Base-by-base conservation (phyloP, 2,888 invertebrate genomes). In the Agrypnus murinus region DNA sequence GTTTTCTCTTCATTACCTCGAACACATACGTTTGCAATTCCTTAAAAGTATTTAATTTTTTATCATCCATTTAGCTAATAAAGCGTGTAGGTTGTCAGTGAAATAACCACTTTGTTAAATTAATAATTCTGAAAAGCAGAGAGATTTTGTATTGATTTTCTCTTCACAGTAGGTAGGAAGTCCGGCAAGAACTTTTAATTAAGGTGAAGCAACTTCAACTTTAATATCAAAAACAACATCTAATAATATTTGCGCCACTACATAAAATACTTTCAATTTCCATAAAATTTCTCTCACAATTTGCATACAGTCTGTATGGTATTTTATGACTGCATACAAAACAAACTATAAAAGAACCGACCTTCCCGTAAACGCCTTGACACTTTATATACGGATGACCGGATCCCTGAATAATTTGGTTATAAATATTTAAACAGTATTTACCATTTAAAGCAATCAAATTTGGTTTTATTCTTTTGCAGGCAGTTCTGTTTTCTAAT, bases 101-200 rank as follows among this genome's bases (percentile, higher is more conserved):
- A 70, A 72, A 72, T 69, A 69, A 69, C 69, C 72, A 72, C 72
- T 72, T 70, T 72, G 72, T 72, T 69, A 69, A 68, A 72, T 72
- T 72, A 72, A 72, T 72, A 69, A 69, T 72, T 69, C 69, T 70
- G 69, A 72, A 72, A 69, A 72, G 69, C 65, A 72, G 62, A 60
- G 71, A 65, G 69, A 72, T 72, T 65, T 66, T 67, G 70, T 74
- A 74, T 74, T 74, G 74, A 74, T 74, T 74, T 74, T 74, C 74
- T 55, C 65, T 72, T 72, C 62, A 66, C 59, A 64, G 62, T 62
- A 59, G 60, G 71, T 67, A 73, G 60, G 62, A n/a, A 63, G 34
- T 60, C 63, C 12, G 43, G 55, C 69, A 60, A 65, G 55, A 45
- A 15, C 38, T 40, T 65, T 43, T 32, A 50, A 36, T 40, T n/a